Evolutionary conservation across 2,113 vertebrate species (phyloP).

Genomic region (Abramis brama): DNA sequence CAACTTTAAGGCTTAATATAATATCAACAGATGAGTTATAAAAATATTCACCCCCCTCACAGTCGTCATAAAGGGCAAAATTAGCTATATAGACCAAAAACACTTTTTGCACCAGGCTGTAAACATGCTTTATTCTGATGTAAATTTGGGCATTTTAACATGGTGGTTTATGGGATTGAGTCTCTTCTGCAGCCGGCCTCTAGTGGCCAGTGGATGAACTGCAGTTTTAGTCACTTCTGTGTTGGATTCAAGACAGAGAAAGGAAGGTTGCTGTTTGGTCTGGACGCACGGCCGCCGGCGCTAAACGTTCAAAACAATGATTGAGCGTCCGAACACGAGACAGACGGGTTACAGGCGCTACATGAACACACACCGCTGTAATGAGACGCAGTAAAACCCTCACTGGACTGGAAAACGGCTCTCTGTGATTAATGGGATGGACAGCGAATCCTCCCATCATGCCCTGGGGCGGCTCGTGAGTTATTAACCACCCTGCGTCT

Average conservation of each 20-base stretch:
- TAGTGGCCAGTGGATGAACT: too few species aligned
- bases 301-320: conserved; percentile 68
- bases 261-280: not conserved
- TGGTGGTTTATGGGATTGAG: too few species aligned
- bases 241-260: not conserved
- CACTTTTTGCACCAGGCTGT: too few species aligned
- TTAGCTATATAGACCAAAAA: too few species aligned
- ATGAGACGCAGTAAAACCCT: conserved; percentile 15
- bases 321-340: conserved; percentile 60
- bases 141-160: too few species aligned
- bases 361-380: conserved; percentile 33
- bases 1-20: too few species aligned
- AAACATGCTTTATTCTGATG: too few species aligned
- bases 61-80: too few species aligned
- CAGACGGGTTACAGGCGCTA: conserved; percentile 37
- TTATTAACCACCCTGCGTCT: conserved; percentile 63
- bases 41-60: too few species aligned
- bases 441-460: conserved; percentile 67
- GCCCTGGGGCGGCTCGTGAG: conserved; percentile 59
- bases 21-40: too few species aligned
- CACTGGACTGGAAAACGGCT: not conserved
- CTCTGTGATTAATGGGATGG: conserved; percentile 70
- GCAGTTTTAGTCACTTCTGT: too few species aligned
- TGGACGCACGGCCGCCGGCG: conserved; percentile 60
- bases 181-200: too few species aligned